Base-by-base conservation (phyloP, 2,797 vertebrate species). In the Chaenodraco wilsoni region DNA sequence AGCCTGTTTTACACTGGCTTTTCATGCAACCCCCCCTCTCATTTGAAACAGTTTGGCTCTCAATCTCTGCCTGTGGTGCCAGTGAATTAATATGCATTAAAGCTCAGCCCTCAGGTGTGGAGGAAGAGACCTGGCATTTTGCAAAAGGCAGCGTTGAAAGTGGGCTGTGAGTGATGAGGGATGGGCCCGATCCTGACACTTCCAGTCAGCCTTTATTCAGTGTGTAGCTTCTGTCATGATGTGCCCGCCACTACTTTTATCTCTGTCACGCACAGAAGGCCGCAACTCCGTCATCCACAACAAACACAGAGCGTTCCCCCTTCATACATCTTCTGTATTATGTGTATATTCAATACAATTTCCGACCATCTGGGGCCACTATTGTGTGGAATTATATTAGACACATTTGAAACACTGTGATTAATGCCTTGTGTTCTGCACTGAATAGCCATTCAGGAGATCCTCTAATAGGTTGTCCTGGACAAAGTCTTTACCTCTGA, bases 151-250 rank as follows among this genome's bases (percentile, higher is more conserved):
- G 56, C 3, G 31, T 70, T 45, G 78, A 73, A 88, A 87, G 78
- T 79, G 84, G 81, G 51, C 55, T 7, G 55, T 92, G 91, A 93
- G 79, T 82, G 91, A 94, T 93, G 92, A 92, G 74, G 74, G 79
- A 68, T 57, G 2, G 80, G 81, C 82, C 70, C 15, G n/a, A 82
- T 88, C 78, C 72, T 82, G 88, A 90, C 91, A 89, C 71, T 78
- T 76, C 48, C 69, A 87, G 74, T 89, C 84, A 66, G 85, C 74
- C 84, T 87, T 85, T 82, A 91, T 92, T 90, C 84, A 83, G 73
- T 48, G 74, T 70, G 83, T 76, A 76, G 65, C 65, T 66, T 81
- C 82, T 81, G 86, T 88, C 89, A 84, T 74, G 23, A 64, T 64
- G 59, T 58, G 27, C 27, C 72, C 40, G 15, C 61, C 45, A 33